These are phyloP conservation scores for Conistra vaccinii DNA, from an alignment of 2,888 invertebrate species.

Conservation along the genomic window DNA sequence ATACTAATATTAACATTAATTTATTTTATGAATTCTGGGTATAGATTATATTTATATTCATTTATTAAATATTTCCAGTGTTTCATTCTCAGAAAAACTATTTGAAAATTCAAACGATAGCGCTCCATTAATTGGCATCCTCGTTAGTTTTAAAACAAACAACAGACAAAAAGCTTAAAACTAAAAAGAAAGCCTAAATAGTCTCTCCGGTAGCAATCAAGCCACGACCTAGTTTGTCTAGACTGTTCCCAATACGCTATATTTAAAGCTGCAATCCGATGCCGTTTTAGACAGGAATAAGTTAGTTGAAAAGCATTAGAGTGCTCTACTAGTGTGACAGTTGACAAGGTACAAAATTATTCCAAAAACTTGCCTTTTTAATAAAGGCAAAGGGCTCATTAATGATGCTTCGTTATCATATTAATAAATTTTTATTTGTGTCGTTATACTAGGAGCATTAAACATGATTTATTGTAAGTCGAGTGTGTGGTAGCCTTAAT, in stretches of 20 bases:
- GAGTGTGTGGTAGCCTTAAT: background rate
- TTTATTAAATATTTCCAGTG: conserved; percentile 88
- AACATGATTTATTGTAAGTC: conserved; percentile 21
- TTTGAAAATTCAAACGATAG: background rate
- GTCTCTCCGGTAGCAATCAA: conserved; percentile 51
- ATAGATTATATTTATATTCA: conserved; percentile 92
- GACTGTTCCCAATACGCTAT: conserved; percentile 67
- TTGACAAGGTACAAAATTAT: conserved; percentile 23
- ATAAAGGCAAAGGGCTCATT: conserved; percentile 10
- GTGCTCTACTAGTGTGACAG: conserved; percentile 27
- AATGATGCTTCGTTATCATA: conserved; percentile 1
- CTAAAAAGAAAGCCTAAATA: conserved; percentile 42
- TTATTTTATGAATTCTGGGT: conserved; percentile 92
- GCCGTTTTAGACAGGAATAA: conserved; percentile 45
- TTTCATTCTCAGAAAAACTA: background rate
- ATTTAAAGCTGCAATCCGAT: conserved; percentile 66
- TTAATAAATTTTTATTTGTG: conserved; percentile 9
- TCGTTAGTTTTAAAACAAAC: conserved; percentile 16
- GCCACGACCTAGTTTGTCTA: conserved; percentile 66
- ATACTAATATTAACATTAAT: conserved; percentile 87
- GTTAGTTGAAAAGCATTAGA: conserved; percentile 35
- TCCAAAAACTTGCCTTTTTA: conserved; percentile 10
- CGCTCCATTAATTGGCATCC: conserved; percentile 12
- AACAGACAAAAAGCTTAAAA: conserved; percentile 7
- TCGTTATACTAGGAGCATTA: conserved; percentile 15